Conservation (phyloP, 1,140 invertebrate genomes). For the Solenopsis invicta region DNA sequence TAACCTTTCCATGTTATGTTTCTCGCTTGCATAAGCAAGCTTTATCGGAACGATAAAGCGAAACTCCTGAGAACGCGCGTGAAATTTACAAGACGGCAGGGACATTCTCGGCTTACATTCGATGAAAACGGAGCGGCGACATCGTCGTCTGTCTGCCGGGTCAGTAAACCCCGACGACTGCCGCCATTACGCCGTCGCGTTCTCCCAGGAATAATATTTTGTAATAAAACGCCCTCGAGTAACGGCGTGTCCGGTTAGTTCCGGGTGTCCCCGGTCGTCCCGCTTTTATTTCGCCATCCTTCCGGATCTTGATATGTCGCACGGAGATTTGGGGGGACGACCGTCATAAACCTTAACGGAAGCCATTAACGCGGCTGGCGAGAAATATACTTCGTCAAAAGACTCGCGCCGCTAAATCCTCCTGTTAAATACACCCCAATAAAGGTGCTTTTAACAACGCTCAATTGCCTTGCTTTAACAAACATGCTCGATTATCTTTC, state of each 20-base stretch:
- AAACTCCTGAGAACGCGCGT: not conserved
- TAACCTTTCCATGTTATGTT: conserved; percentile 6
- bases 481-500: not conserved
- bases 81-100: conserved; percentile 44
- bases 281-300: conserved; percentile 60
- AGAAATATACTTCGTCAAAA: conserved; percentile 6
- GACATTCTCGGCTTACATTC: conserved; percentile 1
- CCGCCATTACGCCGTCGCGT: not conserved
- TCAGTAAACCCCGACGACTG: conserved; percentile 63
- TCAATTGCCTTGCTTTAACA: conserved; percentile 17
- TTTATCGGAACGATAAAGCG: conserved; percentile 39
- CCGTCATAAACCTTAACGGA: not conserved
- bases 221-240: conserved; percentile 57
- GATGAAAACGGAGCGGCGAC: conserved; percentile 61
- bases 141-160: conserved; percentile 20
- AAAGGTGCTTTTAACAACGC: not conserved
- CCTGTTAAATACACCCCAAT: not conserved
- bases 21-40: conserved; percentile 7
- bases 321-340: conserved; percentile 21
- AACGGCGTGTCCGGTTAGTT: conserved; percentile 60
- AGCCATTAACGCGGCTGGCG: conserved; percentile 15
- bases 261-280: not conserved
- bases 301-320: conserved; percentile 15
- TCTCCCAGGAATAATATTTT: conserved; percentile 71
- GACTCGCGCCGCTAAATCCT: not conserved